A percentile compares a stretch with the other conserved stretches of the same genome.
Conservation (phyloP, 2,797 vertebrate species). For the Alectoris magna region DNA sequence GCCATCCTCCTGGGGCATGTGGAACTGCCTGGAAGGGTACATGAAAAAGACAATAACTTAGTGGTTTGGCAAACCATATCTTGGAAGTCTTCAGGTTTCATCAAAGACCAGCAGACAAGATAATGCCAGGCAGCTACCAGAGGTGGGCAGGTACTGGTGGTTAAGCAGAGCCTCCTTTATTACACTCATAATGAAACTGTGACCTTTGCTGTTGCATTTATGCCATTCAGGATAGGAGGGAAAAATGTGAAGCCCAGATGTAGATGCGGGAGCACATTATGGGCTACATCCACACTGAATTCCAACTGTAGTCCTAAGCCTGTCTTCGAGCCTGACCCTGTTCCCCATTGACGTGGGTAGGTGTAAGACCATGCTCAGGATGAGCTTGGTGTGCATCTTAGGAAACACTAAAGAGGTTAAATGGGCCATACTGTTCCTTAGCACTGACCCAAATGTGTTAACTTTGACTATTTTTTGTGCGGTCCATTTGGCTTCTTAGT, state of each 20-base stretch:
- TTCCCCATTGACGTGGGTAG: background rate
- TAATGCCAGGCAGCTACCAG: background rate
- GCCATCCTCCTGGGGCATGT: constrained; percentile 67
- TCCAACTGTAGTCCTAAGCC: background rate
- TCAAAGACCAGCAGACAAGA: constrained; percentile 26
- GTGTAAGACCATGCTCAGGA: background rate
- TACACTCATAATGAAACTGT: background rate
- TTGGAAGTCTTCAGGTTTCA: background rate
- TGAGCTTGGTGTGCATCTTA: background rate
- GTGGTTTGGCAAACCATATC: background rate
- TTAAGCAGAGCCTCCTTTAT: background rate
- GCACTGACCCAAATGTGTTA: rapidly evolving
- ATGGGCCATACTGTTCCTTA: rapidly evolving
- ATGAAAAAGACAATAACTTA: constrained; percentile 11
- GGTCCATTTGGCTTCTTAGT: rapidly evolving
- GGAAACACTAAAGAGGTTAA: background rate
- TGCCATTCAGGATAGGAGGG: rapidly evolving
- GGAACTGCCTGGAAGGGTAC: constrained; percentile 50
- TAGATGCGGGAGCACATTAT: background rate
- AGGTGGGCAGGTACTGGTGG: background rate
- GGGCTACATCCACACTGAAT: rapidly evolving
- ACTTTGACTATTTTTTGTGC: background rate
- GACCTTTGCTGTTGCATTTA: background rate
- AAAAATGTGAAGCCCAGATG: rapidly evolving
- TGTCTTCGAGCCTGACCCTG: background rate